Evolutionary conservation across 2,888 invertebrate genomes (phyloP).

Genomic region (Netelia fuscicornis): DNA sequence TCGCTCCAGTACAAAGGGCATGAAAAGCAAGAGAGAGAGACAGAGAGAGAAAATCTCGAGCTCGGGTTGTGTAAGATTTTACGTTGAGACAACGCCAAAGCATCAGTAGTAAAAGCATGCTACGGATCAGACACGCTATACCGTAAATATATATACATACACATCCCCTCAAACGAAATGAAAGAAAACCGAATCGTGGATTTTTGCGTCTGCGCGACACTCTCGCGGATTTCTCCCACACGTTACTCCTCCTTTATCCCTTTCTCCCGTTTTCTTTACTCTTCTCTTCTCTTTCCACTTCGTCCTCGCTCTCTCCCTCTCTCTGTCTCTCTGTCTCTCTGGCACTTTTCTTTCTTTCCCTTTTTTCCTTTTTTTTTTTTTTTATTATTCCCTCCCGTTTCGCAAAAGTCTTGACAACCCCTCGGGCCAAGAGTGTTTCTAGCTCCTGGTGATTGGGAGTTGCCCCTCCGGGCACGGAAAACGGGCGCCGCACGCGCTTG

Average conservation of each 20-base stretch:
- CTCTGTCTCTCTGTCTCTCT: conserved; percentile 1
- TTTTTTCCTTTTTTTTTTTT: conserved; percentile 54
- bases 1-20: conserved; percentile 52
- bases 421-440: conserved; percentile 78
- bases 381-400: conserved; percentile 67
- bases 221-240: conserved; percentile 36
- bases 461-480: conserved; percentile 82
- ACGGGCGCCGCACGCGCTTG: conserved; percentile 77
- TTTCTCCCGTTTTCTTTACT: conserved; percentile 6
- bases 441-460: conserved; percentile 85
- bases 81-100: conserved; percentile 53
- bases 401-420: conserved; percentile 75
- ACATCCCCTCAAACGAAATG: conserved; percentile 41
- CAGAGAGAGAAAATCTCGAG: conserved; percentile 46
- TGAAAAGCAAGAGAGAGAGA: conserved; percentile 37
- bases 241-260: conserved; percentile 49
- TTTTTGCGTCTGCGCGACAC: conserved; percentile 23
- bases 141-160: neutral
- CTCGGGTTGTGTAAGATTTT: conserved; percentile 37
- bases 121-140: conserved; percentile 55
- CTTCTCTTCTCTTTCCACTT: conserved; percentile 11
- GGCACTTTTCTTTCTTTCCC: conserved; percentile 9
- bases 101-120: conserved; percentile 56
- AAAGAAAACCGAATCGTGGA: conserved; percentile 48
- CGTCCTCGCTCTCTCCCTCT: conserved; percentile 11